Percentiles rank a stretch among this genome's conserved stretches.
Conservation (phyloP, 92 coral and sea anemone genomes). For the Phymanthus crucifer region DNA sequence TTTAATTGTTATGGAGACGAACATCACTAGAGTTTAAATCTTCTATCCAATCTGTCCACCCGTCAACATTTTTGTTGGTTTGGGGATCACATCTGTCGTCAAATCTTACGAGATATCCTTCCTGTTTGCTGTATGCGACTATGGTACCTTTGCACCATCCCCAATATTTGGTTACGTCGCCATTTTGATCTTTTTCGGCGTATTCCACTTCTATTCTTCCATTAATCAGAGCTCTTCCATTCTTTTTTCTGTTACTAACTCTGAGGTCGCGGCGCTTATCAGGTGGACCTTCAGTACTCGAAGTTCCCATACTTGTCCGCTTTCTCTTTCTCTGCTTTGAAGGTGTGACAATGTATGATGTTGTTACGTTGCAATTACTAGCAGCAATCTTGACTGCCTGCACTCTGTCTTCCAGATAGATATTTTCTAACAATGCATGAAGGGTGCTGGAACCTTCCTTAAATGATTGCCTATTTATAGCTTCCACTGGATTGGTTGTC, state of each 20-base stretch:
- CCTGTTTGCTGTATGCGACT: conserved; percentile 35
- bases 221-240: conserved; percentile 43
- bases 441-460: conserved; percentile 38
- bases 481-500: conserved; percentile 60
- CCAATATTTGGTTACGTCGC: conserved; percentile 34
- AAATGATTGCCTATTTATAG: conserved; percentile 54
- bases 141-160: conserved; percentile 56
- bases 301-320: conserved; percentile 43
- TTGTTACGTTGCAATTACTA: conserved; percentile 22
- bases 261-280: conserved; percentile 37
- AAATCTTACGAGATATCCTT: conserved; percentile 47
- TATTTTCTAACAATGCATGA: conserved; percentile 47
- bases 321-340: conserved; percentile 34
- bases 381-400: conserved; percentile 61
- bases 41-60: conserved; percentile 56
- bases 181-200: conserved; percentile 33
- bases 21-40: conserved; percentile 51
- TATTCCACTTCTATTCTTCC: conserved; percentile 41
- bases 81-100: conserved; percentile 10
- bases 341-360: conserved; percentile 2
- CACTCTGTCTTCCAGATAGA: conserved; percentile 61
- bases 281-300: conserved; percentile 45
- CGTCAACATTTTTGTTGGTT: background rate
- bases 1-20: conserved; percentile 16
- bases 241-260: conserved; percentile 15